A percentile compares a stretch with the other conserved stretches of the same genome.
Evolutionary conservation across 2,797 vertebrate genomes (phyloP).

Genomic region (Rhinatrema bivittatum): DNA sequence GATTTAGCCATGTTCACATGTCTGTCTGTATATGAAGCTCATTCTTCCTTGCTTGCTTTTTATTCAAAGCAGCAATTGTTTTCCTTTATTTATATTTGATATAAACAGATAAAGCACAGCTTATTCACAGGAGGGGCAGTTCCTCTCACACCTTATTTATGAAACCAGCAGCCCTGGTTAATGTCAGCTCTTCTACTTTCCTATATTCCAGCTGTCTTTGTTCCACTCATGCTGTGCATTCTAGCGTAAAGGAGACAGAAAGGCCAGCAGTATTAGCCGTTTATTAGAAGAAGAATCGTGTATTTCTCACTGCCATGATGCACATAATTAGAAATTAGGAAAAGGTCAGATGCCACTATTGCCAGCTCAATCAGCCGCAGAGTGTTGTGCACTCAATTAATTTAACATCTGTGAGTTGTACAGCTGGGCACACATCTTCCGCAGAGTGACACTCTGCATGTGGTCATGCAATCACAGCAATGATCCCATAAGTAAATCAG

Average conservation of each 20-base stretch:
- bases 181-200: no score
- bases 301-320: slow-evolving; percentile 58
- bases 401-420: slow-evolving; percentile 98
- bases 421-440: slow-evolving; percentile 69
- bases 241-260: slow-evolving; percentile 28
- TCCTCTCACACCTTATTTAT: no score
- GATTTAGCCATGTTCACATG: no score
- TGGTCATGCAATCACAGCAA: slow-evolving; percentile 66
- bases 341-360: slow-evolving; percentile 86
- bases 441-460: slow-evolving; percentile 80
- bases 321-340: slow-evolving; percentile 87
- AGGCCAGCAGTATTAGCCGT: slow-evolving; percentile 47
- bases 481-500: slow-evolving; percentile 85
- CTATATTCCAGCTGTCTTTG: no score
- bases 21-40: no score
- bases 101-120: no score
- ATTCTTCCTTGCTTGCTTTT: no score
- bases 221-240: no score
- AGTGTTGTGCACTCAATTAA: slow-evolving; percentile 95
- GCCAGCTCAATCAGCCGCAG: slow-evolving; percentile 76
- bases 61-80: no score
- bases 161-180: no score
- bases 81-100: no score
- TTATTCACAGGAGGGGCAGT: no score
- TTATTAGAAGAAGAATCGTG: slow-evolving; percentile 67